Evolutionary conservation across 2,888 invertebrate genomes (phyloP), one percentile per base, ranked within the genome.

Genomic region (Allygus modestus): DNA sequence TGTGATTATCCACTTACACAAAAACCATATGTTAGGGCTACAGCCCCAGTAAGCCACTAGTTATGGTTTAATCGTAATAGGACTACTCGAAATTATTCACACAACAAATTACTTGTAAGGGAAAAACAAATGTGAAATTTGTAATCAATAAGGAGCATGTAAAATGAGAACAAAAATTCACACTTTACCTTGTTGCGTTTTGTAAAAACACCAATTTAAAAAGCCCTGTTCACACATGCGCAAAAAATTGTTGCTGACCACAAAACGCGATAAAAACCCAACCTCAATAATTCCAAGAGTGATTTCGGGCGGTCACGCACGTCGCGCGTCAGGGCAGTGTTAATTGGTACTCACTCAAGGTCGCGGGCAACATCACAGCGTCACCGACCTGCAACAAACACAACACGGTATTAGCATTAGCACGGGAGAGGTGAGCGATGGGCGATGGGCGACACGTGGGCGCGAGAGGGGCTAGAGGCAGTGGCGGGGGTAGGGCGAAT

Each of bases 361-460:
- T n/a, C 54, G 23, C 20, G 23, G 54, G 23, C n/a, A n/a, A n/a
- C n/a, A n/a, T n/a, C n/a, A 11, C 65, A 65, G 31, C 23, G 54
- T 20, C 65, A 65, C 65, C 65, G 28, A 65, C 65, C 65, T 65
- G 65, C 31, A 15, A 65, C 28, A 65, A 65, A 65, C 28, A 65
- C 65, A 65, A 23, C n/a, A n/a, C n/a, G n/a, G n/a, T 65, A 65
- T 65, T 28, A 65, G 65, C 28, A 65, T 28, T 28, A 20, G 20
- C 20, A 17, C 12, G 1, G 46, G 46, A 1, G 46, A 54, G 20
- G 54, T 54, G 54, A 54, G 20, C 46, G 46, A 12, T 12, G 46
- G 46, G 17, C 46, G 46, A 46, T 46, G 46, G 37, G 9, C 12
- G 46, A 46, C 46, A 17, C 46, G 46, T 46, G 12, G 46, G 9